Percentiles rank a stretch among this genome's conserved stretches.
phyloP scores from a whole-genome alignment of 1,140 invertebrate genomes.

The Rhyzopertha dominica region DNA sequence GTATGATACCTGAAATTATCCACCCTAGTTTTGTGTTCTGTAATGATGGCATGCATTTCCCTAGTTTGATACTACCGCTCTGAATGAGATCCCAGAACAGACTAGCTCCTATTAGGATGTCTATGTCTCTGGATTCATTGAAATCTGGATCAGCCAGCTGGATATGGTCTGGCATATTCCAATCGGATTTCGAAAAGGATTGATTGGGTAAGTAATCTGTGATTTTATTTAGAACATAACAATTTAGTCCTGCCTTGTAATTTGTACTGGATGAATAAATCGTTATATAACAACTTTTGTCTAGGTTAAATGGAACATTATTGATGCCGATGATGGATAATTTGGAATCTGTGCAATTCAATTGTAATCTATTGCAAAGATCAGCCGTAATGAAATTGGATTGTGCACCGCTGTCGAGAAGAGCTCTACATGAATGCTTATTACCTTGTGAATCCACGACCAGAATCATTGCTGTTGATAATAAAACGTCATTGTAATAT shows the following conservation, averaged over 20 bases:
- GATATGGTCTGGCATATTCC: not conserved
- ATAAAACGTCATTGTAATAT: not conserved
- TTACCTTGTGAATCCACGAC: not conserved
- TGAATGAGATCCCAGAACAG: not conserved
- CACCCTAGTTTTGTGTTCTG: no score
- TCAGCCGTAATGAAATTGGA: conserved; percentile 6
- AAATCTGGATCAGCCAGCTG: conserved; percentile 15
- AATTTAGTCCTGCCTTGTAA: not conserved
- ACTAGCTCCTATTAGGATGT: conserved; percentile 8
- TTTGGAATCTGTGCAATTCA: not conserved
- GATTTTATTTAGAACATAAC: conserved; percentile 1
- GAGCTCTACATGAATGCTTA: not conserved
- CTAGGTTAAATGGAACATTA: not conserved
- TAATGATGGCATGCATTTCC: no score
- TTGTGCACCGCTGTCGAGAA: conserved; percentile 14
- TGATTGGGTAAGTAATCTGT: conserved; percentile 5
- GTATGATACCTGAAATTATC: no score
- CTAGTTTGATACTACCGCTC: conserved; percentile 1
- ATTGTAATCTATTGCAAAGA: conserved; percentile 2
- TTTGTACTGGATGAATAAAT: not conserved
- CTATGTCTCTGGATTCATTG: conserved; percentile 3
- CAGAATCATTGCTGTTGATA: conserved; percentile 3
- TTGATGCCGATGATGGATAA: conserved; percentile 1
- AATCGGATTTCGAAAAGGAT: not conserved
- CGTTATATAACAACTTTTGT: not conserved